Conservation (phyloP, 1,140 invertebrate genomes). For the Pseudoatta argentina region DNA sequence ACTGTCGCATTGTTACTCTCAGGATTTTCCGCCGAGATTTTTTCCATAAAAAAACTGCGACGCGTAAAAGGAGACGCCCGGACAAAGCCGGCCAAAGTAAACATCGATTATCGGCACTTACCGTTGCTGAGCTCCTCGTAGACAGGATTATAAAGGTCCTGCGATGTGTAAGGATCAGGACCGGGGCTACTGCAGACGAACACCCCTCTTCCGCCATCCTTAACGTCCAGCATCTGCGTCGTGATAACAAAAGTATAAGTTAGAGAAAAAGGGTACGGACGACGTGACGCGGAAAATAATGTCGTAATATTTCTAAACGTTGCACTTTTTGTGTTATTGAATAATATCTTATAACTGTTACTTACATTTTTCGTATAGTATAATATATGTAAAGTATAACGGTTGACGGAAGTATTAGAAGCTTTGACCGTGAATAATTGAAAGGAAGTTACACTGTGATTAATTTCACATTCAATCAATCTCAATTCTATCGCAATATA, state of each 20-base stretch:
- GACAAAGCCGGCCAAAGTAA: slow-evolving; percentile 54
- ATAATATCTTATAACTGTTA: not conserved
- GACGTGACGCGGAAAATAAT: not conserved
- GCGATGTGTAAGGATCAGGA: slow-evolving; percentile 89
- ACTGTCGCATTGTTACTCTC: not conserved
- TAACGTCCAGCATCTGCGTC: slow-evolving; percentile 89
- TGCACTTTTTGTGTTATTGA: slow-evolving; percentile 10
- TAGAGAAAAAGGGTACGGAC: not conserved
- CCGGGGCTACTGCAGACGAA: slow-evolving; percentile 90
- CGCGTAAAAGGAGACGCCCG: slow-evolving; percentile 34
- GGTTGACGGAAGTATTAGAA: not conserved
- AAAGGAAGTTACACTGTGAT: not conserved
- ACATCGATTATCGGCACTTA: slow-evolving; percentile 77
- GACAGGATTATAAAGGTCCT: slow-evolving; percentile 90
- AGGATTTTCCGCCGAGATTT: slow-evolving; percentile 23
- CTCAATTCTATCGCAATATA: slow-evolving; percentile 16
- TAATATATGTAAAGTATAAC: not conserved
- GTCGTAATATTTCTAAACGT: not conserved
- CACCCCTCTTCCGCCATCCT: slow-evolving; percentile 82
- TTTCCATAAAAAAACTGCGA: slow-evolving; percentile 40
- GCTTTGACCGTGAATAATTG: not conserved
- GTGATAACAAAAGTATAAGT: slow-evolving; percentile 52
- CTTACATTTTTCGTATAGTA: slow-evolving; percentile 11
- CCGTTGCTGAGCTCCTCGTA: slow-evolving; percentile 90
- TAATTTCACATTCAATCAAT: slow-evolving; percentile 38